Percentiles rank a stretch among this genome's conserved stretches.
phyloP scores from a whole-genome alignment of 2,797 vertebrate species.

The Kryptopterus vitreolus region DNA sequence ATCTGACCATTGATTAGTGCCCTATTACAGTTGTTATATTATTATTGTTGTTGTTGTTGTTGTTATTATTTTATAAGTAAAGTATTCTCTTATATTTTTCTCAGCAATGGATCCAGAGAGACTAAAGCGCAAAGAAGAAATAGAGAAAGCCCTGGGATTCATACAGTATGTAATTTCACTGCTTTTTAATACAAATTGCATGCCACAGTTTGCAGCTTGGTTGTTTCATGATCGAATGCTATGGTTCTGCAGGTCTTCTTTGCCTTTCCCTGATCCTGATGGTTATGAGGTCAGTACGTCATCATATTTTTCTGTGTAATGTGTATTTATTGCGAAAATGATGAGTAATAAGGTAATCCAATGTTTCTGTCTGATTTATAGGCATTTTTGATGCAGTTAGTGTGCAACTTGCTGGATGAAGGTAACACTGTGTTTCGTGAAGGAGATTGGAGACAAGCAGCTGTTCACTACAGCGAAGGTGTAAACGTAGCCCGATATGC shows the following conservation, averaged over 20 bases:
- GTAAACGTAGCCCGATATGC: slow-evolving; percentile 92
- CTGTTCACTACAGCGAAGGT: slow-evolving; percentile 91
- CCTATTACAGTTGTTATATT: not conserved
- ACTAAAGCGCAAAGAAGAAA: slow-evolving; percentile 92
- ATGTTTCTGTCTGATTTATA: slow-evolving; percentile 53
- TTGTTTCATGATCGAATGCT: not conserved
- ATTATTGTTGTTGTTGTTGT: no score
- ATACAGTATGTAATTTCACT: slow-evolving; percentile 85
- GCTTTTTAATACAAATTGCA: not conserved
- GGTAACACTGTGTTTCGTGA: slow-evolving; percentile 92
- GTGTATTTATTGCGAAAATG: not conserved
- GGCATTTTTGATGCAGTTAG: slow-evolving; percentile 92
- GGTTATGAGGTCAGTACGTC: slow-evolving; percentile 85
- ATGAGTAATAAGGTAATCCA: not conserved
- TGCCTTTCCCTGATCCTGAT: slow-evolving; percentile 91
- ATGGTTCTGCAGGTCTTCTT: slow-evolving; percentile 81
- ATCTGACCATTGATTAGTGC: not conserved
- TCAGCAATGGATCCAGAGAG: slow-evolving; percentile 83
- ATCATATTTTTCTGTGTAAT: not conserved
- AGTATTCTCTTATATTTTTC: not conserved
- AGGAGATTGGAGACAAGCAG: slow-evolving; percentile 85
- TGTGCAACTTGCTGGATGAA: slow-evolving; percentile 92
- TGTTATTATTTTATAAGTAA: slow-evolving; percentile 10
- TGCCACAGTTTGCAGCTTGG: not conserved
- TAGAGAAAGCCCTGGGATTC: slow-evolving; percentile 95